Evolutionary conservation across 2,888 invertebrate genomes (phyloP).

Genomic region (Callyntrura sp.): DNA sequence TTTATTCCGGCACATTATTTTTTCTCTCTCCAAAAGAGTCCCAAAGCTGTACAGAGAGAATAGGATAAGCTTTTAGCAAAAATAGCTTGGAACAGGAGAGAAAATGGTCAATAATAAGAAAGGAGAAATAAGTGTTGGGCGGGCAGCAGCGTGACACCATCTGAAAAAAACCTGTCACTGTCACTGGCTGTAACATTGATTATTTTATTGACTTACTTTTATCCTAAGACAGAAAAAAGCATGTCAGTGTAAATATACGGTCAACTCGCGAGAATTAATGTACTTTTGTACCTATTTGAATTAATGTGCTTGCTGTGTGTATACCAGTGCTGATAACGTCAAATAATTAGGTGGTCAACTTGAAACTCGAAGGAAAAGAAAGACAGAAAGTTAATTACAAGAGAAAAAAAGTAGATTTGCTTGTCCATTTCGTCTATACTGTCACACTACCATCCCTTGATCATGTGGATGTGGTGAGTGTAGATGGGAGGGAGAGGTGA

Average conservation of each 20-base stretch:
- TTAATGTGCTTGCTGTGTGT: background rate
- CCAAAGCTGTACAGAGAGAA: too few species aligned
- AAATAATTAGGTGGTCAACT: conserved; percentile 46
- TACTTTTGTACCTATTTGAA: background rate
- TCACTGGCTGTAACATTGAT: conserved; percentile 18
- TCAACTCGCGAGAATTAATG: background rate
- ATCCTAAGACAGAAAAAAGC: background rate
- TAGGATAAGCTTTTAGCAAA: too few species aligned
- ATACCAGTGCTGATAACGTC: conserved; percentile 39
- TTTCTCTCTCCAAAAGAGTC: background rate
- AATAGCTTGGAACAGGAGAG: background rate
- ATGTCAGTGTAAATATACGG: conserved; percentile 1
- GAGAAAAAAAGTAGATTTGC: conserved; percentile 36
- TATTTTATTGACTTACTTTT: conserved; percentile 25
- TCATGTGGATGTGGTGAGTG: conserved; percentile 4
- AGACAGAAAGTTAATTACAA: conserved; percentile 33
- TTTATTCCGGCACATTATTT: background rate
- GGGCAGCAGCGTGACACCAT: background rate
- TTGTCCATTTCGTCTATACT: background rate
- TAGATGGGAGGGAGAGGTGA: too few species aligned
- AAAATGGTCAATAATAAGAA: background rate
- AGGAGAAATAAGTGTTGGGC: background rate
- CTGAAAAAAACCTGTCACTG: conserved; percentile 10
- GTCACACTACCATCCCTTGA: background rate
- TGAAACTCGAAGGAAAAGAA: background rate